Evolutionary conservation across 1,140 invertebrate genomes (phyloP).

Genomic region (Phthorimaea operculella): DNA sequence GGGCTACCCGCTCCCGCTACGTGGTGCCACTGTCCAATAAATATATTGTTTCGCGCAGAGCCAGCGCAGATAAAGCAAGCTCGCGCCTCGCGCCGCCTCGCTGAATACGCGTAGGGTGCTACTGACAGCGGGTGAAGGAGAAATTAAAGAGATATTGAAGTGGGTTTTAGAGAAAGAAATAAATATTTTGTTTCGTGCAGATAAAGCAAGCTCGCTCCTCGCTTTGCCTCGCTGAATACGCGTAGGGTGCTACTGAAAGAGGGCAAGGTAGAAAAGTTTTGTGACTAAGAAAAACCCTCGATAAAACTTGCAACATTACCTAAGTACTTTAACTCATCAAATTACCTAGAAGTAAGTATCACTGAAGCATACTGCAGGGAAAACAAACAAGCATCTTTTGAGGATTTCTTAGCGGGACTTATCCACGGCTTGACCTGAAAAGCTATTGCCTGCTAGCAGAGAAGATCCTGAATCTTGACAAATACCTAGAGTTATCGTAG

Average conservation of each 20-base stretch:
- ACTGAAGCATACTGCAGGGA: no score
- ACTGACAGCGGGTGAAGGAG: slow-evolving; percentile 23
- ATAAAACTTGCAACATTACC: no score
- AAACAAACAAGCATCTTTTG: no score
- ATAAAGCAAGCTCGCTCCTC: slow-evolving; percentile 65
- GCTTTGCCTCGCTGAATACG: slow-evolving; percentile 44
- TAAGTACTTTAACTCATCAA: no score
- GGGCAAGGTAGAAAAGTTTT: slow-evolving; percentile 5
- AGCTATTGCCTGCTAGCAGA: no score
- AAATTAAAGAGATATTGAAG: background rate
- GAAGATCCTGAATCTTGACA: no score
- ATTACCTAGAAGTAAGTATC: no score
- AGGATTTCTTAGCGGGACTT: no score
- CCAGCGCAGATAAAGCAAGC: slow-evolving; percentile 65
- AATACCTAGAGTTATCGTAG: no score
- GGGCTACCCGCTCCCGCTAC: slow-evolving; percentile 25
- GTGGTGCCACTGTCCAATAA: slow-evolving; percentile 53
- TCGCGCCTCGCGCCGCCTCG: slow-evolving; percentile 56
- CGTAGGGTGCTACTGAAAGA: slow-evolving; percentile 23
- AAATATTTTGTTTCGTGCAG: slow-evolving; percentile 67
- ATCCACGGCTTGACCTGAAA: no score
- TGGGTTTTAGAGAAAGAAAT: slow-evolving; percentile 22
- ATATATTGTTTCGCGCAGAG: slow-evolving; percentile 66
- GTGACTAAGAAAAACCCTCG: background rate
- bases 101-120: slow-evolving; percentile 26